Evolutionary conservation across 2,113 vertebrate species (phyloP).

Genomic region (Paramisgurnus dabryanus): DNA sequence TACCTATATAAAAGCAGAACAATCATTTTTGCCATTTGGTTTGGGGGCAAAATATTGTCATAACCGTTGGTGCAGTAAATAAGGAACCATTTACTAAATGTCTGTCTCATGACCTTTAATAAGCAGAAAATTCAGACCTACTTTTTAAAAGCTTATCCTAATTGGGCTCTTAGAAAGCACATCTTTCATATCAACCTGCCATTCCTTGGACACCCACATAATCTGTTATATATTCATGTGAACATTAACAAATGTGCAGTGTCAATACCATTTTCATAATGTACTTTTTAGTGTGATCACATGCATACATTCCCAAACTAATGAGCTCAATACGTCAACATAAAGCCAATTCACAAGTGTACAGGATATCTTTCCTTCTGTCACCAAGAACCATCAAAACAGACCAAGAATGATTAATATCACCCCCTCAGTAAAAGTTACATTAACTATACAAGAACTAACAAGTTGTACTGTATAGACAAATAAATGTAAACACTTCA

Average conservation of each 20-base stretch:
- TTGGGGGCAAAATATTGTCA: no score
- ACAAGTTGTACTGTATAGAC: background rate
- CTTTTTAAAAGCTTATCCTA: no score
- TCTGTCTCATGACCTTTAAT: no score
- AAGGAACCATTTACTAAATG: no score
- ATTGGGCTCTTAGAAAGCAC: no score
- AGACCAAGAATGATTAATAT: slow-evolving; percentile 6
- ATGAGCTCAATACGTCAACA: background rate
- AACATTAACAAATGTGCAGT: background rate
- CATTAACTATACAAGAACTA: background rate
- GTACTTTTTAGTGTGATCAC: background rate
- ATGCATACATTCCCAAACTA: background rate
- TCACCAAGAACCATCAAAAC: background rate
- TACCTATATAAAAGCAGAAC: background rate
- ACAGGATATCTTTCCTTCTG: background rate
- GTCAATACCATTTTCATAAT: background rate
- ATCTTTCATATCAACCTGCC: no score
- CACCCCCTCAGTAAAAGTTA: slow-evolving; percentile 1
- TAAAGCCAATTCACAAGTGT: background rate
- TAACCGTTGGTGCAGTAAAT: no score
- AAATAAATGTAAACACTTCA: slow-evolving; percentile 16
- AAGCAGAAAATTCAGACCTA: no score
- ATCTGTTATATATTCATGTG: no score
- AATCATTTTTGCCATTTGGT: no score
- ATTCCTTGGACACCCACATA: no score